These are phyloP conservation scores for Garrulus glandarius DNA, from an alignment of 2,797 vertebrate genomes.

Conservation along the genomic window DNA sequence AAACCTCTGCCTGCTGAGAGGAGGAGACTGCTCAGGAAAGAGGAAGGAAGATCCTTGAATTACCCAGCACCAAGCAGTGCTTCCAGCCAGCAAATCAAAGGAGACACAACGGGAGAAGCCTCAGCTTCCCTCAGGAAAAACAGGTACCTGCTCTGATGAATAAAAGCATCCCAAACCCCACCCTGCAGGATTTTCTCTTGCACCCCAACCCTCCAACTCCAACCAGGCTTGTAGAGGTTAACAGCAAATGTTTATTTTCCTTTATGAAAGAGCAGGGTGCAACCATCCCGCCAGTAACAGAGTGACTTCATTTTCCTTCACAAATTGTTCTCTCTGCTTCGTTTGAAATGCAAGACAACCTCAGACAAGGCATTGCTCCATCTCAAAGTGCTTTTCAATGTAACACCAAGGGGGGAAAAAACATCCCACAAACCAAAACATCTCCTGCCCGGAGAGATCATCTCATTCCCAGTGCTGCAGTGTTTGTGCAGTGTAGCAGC, in stretches of 20 bases:
- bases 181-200: background rate
- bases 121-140: background rate
- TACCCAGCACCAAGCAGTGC: background rate
- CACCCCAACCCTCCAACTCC: background rate
- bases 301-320: background rate
- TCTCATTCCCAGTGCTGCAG: background rate
- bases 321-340: background rate
- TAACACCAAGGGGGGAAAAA: background rate
- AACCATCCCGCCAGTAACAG: background rate
- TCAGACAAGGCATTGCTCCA: background rate
- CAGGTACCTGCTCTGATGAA: background rate
- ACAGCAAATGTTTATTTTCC: constrained; percentile 56
- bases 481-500: background rate
- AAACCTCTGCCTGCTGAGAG: background rate
- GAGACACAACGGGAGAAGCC: background rate
- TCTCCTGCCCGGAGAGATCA: background rate
- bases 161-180: background rate
- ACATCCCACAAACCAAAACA: background rate
- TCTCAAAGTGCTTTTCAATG: constrained; percentile 36
- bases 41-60: background rate
- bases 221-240: background rate
- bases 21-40: background rate
- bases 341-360: background rate
- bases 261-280: constrained; percentile 28
- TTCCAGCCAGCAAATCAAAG: background rate